Evolutionary conservation across 1,140 invertebrate species (phyloP).

Genomic region (Glossosoma conforme): DNA sequence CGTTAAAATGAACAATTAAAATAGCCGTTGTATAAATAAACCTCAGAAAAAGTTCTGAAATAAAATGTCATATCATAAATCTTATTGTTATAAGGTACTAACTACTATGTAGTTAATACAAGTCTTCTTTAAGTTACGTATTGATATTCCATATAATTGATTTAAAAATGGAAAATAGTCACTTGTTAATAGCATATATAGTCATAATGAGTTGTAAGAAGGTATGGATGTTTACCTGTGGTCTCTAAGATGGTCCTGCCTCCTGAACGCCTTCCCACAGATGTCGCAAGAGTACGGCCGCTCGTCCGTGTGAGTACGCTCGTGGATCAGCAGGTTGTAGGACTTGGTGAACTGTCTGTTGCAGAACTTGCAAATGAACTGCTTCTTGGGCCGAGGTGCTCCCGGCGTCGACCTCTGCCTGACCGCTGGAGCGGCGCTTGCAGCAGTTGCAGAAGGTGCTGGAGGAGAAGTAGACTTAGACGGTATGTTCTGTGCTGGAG

Average conservation of each 20-base stretch:
- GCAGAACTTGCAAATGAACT: slow-evolving; percentile 98
- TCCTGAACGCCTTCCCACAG: slow-evolving; percentile 93
- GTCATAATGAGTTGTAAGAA: too few species aligned
- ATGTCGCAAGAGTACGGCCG: slow-evolving; percentile 97
- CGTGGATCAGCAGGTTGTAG: slow-evolving; percentile 96
- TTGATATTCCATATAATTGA: too few species aligned
- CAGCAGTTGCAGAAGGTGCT: slow-evolving; percentile 49
- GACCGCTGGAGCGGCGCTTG: slow-evolving; percentile 54
- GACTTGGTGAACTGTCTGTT: slow-evolving; percentile 96
- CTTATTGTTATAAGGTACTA: too few species aligned
- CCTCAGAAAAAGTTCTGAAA: too few species aligned
- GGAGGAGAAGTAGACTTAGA: slow-evolving; percentile 36
- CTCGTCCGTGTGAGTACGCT: slow-evolving; percentile 97
- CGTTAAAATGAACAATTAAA: too few species aligned
- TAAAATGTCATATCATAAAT: too few species aligned
- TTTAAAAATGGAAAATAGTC: too few species aligned
- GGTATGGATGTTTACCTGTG: slow-evolving; percentile 63
- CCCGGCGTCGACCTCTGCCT: slow-evolving; percentile 52
- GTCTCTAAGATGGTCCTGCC: slow-evolving; percentile 93
- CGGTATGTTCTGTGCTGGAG: slow-evolving; percentile 41
- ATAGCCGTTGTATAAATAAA: too few species aligned
- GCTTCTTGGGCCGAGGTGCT: slow-evolving; percentile 81
- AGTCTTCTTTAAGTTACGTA: too few species aligned
- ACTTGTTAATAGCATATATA: too few species aligned
- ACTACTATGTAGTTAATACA: too few species aligned